phyloP scores from a whole-genome alignment of 2,888 invertebrate genomes.

The Cataglyphis cursor region DNA sequence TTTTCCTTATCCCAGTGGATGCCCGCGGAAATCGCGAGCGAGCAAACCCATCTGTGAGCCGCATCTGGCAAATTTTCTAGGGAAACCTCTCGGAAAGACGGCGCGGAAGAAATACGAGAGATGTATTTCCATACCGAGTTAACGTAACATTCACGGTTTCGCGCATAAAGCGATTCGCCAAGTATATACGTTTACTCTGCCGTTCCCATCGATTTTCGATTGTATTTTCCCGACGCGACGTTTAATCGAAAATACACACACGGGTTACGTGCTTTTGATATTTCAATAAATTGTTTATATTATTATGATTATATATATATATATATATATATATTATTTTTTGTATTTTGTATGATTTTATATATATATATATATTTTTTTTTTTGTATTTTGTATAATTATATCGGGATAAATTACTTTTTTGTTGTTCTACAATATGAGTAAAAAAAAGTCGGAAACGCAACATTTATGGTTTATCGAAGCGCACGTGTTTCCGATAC shows the following conservation, averaged over 20 bases:
- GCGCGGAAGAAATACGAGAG: conserved; percentile 50
- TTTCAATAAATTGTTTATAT: conserved; percentile 37
- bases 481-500: conserved; percentile 19
- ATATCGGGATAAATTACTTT: not conserved
- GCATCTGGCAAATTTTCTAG: conserved; percentile 55
- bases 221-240: conserved; percentile 44
- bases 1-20: conserved; percentile 16
- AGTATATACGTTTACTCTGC: conserved; percentile 43
- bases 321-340: not conserved
- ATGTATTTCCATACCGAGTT: conserved; percentile 53
- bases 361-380: too few species aligned
- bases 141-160: conserved; percentile 53
- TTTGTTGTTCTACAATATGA: too few species aligned
- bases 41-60: conserved; percentile 12
- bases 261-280: conserved; percentile 25
- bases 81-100: conserved; percentile 46
- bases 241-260: conserved; percentile 48
- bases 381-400: conserved; percentile 5
- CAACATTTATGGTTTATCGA: not conserved
- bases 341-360: not conserved
- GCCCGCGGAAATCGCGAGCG: conserved; percentile 30
- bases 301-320: conserved; percentile 5
- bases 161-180: conserved; percentile 50
- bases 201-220: conserved; percentile 43
- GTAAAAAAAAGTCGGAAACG: not conserved